Evolutionary conservation across 2,113 vertebrate species (phyloP), one percentile per base, ranked within the genome.

Genomic region (Uropsilus gracilis): DNA sequence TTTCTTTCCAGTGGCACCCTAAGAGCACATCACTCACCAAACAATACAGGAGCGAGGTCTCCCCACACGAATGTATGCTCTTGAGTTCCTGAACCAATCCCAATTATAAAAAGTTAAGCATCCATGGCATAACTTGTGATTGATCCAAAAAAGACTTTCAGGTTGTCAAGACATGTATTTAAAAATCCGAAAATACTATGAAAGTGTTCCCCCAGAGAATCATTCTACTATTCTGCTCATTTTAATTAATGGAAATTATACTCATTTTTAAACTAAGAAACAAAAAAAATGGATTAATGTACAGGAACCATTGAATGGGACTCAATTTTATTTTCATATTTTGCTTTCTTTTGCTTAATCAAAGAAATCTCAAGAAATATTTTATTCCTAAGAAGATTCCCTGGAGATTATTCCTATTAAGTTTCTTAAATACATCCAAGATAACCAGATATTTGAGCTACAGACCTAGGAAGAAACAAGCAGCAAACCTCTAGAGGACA

Each of bases 131-230:
- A 97, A 96, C 85, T 97, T 96, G 94, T 76, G 92, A 68, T 30
- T 34, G 69, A 91, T 97, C 73, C 94, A 97, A 97, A 93, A 96
- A 80, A 95, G 94, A 94, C 96, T 96, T 91, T 42, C 89, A 66
- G 93, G 96, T 86, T 97, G 64, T 97, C 90, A 96, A 96, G 98
- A 97, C 50, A 82, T 46, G 4, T 94, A 90, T 94, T 83, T 96
- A 95, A 95, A 96, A 97, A 77, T 91, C 96, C 96, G 95, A 98
- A 98, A 96, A 94, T 94, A 97, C 92, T 44, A 16, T 28, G 81
- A 91, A 96, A 94, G 30, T 80, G 1, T 0, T 91, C 96, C 95
- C 89, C 92, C 68, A 64, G 61, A 95, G 81, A 94, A 94, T 78
- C 44, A 81, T 44, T 89, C 77, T 55, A 86, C 85, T 84, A 95